Evolutionary conservation across 2,888 invertebrate species (phyloP).

Genomic region (Tenthredo livida): DNA sequence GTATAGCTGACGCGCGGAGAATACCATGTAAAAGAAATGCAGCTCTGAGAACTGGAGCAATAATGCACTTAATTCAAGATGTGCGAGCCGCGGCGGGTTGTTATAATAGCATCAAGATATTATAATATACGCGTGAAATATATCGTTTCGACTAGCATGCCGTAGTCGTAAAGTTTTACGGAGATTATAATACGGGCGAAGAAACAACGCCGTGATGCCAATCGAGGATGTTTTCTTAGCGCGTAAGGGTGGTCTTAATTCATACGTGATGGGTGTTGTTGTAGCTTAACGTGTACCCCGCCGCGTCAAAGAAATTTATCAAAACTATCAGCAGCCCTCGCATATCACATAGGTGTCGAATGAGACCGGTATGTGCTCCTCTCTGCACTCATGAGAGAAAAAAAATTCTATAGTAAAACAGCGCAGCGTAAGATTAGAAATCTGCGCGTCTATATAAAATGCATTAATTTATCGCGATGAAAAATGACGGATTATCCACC

Average conservation of each 20-base stretch:
- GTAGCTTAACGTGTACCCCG: slow-evolving; percentile 70
- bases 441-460: too few species aligned
- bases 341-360: neutral
- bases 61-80: neutral
- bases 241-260: slow-evolving; percentile 68
- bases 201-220: slow-evolving; percentile 24
- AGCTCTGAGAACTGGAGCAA: neutral
- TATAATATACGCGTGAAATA: neutral
- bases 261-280: slow-evolving; percentile 75
- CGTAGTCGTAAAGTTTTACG: slow-evolving; percentile 50
- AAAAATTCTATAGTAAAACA: too few species aligned
- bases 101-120: neutral
- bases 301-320: slow-evolving; percentile 75
- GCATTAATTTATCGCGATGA: neutral
- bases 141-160: slow-evolving; percentile 44
- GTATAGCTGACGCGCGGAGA: too few species aligned
- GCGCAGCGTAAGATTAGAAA: too few species aligned
- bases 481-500: neutral
- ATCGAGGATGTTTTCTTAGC: slow-evolving; percentile 51
- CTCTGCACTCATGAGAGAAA: too few species aligned
- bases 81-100: neutral
- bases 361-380: neutral
- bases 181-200: slow-evolving; percentile 35
- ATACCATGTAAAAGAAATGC: too few species aligned
- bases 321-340: slow-evolving; percentile 63